Base-by-base conservation (phyloP, 2,888 invertebrate genomes). In the Zeuzera pyrina region DNA sequence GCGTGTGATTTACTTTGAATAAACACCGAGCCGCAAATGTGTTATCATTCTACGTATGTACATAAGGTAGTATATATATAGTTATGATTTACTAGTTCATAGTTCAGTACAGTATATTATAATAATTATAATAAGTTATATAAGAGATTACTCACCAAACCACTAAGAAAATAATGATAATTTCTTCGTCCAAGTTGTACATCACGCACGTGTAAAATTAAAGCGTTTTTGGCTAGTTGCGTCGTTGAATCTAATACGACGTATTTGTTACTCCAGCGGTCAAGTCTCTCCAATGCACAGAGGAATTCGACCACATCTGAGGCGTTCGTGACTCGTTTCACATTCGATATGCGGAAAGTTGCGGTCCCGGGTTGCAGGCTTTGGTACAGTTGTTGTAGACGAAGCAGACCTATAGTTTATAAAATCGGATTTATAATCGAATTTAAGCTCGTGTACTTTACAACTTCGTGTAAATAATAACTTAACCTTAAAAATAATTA, bases 301-400 rank as follows among this genome's bases (percentile, higher is more conserved):
- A 96, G 85, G 71, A 93, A 95, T 45, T 89, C 87, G 48, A 95
- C 87, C 30, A 94, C 95, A 57, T 95, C 94, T 23, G 90, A 87
- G 14, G 91, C 91, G 63, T 91, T 94, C 49, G 88, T 86, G 55
- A 96, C 91, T 57, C 93, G 88, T 66, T 94, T 91, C 38, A 95
- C 95, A 50, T 92, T 90, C 51, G 92, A 90, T 47, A 96, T 92
- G 69, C 92, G 91, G 73, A 95, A 94, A 38, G 91, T 89, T 46
- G 92, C 90, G 59, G 89, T 91, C 22, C 93, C 91, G 2, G 94
- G 93, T 38, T 88, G 88, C 55, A 96, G 84, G 38, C 91, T 91
- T 70, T 95, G 93, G 73, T 95, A 96, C 55, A 97, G 89, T 72
- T 96, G 93, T 67, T 97, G 96, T 38, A 97, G 86, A 42, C 97